Evolutionary conservation across 2,113 vertebrate genomes (phyloP).

Genomic region (Mandrillus leucophaeus): DNA sequence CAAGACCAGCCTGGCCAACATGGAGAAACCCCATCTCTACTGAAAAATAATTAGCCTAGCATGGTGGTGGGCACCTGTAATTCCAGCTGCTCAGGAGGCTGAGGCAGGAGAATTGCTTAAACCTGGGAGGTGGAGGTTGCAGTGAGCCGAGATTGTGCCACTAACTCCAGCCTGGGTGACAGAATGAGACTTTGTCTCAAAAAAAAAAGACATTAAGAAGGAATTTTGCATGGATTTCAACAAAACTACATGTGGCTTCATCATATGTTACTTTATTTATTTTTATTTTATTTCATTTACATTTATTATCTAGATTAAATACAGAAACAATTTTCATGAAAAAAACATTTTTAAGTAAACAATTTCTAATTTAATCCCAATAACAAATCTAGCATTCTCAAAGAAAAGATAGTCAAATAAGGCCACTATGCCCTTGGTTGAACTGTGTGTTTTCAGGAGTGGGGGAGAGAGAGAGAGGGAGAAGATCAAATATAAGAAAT

Average conservation of each 20-base stretch:
- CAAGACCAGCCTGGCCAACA: too few relatives aligned
- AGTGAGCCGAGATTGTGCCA: too few relatives aligned
- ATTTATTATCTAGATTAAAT: background rate
- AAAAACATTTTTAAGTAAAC: background rate
- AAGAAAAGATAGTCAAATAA: conserved; percentile 39
- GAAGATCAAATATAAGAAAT: background rate
- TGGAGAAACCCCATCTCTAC: too few relatives aligned
- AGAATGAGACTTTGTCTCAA: too few relatives aligned
- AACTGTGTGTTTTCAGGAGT: background rate
- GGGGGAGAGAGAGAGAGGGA: background rate
- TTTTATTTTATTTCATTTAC: background rate
- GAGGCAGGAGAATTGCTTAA: too few relatives aligned
- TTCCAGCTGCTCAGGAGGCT: too few relatives aligned
- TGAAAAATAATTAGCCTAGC: too few relatives aligned
- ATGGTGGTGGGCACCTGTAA: too few relatives aligned
- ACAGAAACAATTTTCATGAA: background rate
- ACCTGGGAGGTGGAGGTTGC: too few relatives aligned
- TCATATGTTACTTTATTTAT: background rate
- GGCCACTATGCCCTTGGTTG: conserved; percentile 8
- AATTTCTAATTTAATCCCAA: background rate
- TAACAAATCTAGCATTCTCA: background rate
- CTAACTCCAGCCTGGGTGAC: too few relatives aligned
- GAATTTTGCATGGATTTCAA: background rate
- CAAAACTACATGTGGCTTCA: background rate
- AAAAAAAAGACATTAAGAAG: background rate